A percentile compares a stretch with the other conserved stretches of the same genome.
These are phyloP conservation scores for Rhagium mordax DNA, from an alignment of 2,888 invertebrate genomes.

Conservation along the genomic window DNA sequence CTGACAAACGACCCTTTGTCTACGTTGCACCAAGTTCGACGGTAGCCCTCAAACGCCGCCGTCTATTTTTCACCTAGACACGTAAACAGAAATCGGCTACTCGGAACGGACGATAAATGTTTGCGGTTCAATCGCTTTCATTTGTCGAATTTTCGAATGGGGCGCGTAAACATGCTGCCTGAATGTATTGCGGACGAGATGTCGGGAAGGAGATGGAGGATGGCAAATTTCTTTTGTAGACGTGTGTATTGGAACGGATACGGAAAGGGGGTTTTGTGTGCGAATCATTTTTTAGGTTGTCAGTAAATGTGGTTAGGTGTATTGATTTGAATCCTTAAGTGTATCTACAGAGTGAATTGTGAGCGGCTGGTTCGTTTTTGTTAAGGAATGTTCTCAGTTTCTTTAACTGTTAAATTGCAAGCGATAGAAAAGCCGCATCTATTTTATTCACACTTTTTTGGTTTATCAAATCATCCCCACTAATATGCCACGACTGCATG, in stretches of 20 bases:
- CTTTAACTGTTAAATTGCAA: no score
- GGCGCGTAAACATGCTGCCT: slow-evolving; percentile 15
- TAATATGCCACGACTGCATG: no score
- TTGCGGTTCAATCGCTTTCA: slow-evolving; percentile 36
- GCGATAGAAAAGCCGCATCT: no score
- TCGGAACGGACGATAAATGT: slow-evolving; percentile 27
- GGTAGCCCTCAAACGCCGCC: slow-evolving; percentile 31
- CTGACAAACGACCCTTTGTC: slow-evolving; percentile 35
- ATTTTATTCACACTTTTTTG: no score
- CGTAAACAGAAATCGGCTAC: slow-evolving; percentile 18
- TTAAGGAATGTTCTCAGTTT: no score
- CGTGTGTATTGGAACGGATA: background rate
- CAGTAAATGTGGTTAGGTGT: slow-evolving; percentile 8
- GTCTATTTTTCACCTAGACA: background rate
- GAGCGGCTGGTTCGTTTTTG: background rate
- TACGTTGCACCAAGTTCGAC: slow-evolving; percentile 23
- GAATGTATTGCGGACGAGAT: background rate
- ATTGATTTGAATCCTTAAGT: slow-evolving; percentile 12
- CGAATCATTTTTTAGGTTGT: slow-evolving; percentile 13
- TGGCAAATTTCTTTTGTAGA: slow-evolving; percentile 20
- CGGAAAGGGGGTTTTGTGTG: background rate
- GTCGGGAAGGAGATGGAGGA: slow-evolving; percentile 7
- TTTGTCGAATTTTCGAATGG: slow-evolving; percentile 28
- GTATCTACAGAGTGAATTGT: background rate
- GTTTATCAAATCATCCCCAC: no score